These are phyloP conservation scores for Neomonachus schauinslandi DNA, from an alignment of 2,113 vertebrate genomes.

Conservation along the genomic window DNA sequence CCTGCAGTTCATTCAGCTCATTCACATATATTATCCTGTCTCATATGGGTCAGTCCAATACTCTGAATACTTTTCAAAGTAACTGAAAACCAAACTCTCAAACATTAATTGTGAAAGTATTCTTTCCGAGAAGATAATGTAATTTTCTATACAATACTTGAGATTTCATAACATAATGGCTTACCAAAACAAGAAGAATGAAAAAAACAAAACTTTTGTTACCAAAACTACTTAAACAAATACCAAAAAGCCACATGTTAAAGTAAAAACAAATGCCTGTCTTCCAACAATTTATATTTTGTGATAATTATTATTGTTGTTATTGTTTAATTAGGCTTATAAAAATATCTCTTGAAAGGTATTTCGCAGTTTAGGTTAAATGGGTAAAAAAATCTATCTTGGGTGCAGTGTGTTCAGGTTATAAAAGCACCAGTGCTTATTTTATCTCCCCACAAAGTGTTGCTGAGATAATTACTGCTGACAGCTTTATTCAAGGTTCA, in stretches of 20 bases:
- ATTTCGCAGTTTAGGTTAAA: conserved; percentile 84
- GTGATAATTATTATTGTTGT: conserved; percentile 80
- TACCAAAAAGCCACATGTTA: neutral
- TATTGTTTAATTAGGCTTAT: conserved; percentile 60
- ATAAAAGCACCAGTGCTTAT: conserved; percentile 88
- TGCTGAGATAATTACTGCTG: conserved; percentile 98
- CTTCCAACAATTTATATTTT: conserved; percentile 79
- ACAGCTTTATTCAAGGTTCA: conserved; percentile 97
- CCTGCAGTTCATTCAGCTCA: neutral
- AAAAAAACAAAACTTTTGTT: conserved; percentile 33
- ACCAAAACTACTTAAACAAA: conserved; percentile 44
- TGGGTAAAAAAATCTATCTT: conserved; percentile 82
- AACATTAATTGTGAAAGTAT: neutral
- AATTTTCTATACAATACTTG: conserved; percentile 70
- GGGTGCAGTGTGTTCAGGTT: conserved; percentile 85
- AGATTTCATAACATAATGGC: conserved; percentile 69
- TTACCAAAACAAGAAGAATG: conserved; percentile 69
- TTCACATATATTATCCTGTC: neutral
- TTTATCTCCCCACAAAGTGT: conserved; percentile 88
- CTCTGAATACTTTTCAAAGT: neutral
- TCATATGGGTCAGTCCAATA: neutral
- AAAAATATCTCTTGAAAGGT: conserved; percentile 77
- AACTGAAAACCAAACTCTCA: conserved; percentile 36
- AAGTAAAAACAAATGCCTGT: conserved; percentile 47
- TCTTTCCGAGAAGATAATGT: conserved; percentile 44